phyloP scores from a whole-genome alignment of 2,888 invertebrate species.

The Nectonema munidae region DNA sequence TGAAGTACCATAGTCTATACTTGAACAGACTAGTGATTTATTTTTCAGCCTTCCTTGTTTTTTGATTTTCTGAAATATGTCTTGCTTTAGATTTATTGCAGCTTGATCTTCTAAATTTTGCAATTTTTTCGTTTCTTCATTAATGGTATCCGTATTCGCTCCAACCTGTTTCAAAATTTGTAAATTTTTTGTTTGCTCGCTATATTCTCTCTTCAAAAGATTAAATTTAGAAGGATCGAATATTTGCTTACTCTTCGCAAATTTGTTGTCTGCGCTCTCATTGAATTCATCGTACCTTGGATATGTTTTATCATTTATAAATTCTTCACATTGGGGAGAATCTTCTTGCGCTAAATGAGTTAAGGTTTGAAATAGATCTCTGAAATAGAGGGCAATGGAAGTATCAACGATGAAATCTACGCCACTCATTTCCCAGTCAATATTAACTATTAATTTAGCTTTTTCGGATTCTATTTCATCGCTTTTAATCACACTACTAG shows the following conservation, averaged over 20 bases:
- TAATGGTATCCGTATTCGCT: slow-evolving; percentile 55
- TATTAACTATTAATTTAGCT: slow-evolving; percentile 87
- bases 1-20: no score
- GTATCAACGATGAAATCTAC: slow-evolving; percentile 8
- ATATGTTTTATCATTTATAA: no score
- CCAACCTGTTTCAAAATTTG: slow-evolving; percentile 31
- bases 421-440: slow-evolving; percentile 97
- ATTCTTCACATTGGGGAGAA: no score
- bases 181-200: no score
- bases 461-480: slow-evolving; percentile 23
- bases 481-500: slow-evolving; percentile 15
- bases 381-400: slow-evolving; percentile 10
- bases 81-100: slow-evolving; percentile 64
- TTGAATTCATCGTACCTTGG: no score
- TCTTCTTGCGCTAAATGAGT: slow-evolving; percentile 62
- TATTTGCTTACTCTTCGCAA: no score
- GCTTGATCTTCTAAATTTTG: slow-evolving; percentile 69
- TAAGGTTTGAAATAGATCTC: slow-evolving; percentile 56
- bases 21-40: no score
- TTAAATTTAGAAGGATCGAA: no score
- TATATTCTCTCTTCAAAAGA: no score
- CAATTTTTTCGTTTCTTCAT: slow-evolving; percentile 55
- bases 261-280: no score
- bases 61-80: slow-evolving; percentile 58
- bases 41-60: slow-evolving; percentile 53